Conservation (phyloP, 2,113 vertebrate species). For the Ginglymostoma cirratum region DNA sequence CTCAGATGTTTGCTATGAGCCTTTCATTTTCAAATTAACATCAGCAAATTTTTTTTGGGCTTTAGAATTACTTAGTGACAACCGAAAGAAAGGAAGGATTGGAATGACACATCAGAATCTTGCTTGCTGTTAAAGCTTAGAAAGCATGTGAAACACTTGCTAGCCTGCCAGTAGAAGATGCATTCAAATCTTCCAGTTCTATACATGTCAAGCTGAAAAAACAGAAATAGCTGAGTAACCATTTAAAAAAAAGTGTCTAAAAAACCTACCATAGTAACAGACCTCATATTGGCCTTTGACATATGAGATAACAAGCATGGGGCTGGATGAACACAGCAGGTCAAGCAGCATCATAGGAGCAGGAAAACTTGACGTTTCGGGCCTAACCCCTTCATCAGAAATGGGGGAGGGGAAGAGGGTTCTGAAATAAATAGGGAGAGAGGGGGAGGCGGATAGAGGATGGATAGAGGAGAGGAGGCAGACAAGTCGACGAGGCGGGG, state of each 20-base stretch:
- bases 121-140: background rate
- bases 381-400: no score
- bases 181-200: background rate
- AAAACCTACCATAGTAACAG: background rate
- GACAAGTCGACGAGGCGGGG: no score
- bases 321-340: no score
- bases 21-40: slow-evolving; percentile 14
- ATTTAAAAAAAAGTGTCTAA: slow-evolving; percentile 7
- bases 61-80: background rate
- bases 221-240: background rate
- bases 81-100: background rate
- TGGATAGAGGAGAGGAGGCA: no score
- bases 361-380: no score
- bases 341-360: no score
- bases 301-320: no score
- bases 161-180: background rate
- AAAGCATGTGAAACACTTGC: background rate
- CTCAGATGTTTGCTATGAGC: background rate
- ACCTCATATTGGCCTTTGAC: background rate
- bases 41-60: no score
- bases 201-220: background rate
- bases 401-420: no score
- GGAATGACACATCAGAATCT: background rate
- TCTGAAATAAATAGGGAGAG: no score
- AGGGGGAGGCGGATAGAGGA: no score